These are phyloP conservation scores for Brachionichthys hirsutus DNA, from an alignment of 2,113 vertebrate genomes.

Conservation along the genomic window DNA sequence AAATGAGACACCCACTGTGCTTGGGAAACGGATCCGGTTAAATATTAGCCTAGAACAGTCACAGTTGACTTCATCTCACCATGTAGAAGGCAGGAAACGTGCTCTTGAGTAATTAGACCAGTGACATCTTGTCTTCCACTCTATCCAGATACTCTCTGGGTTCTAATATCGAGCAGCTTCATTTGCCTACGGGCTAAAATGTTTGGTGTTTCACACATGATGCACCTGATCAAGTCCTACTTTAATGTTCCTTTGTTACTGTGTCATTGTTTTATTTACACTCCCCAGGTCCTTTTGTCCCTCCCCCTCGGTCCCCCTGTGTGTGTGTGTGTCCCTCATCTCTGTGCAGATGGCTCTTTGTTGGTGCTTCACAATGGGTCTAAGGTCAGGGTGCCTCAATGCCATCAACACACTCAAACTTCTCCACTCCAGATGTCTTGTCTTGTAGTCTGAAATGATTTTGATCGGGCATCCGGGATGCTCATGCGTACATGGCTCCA, in stretches of 20 bases:
- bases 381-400: conserved; percentile 74
- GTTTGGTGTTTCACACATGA: conserved; percentile 10
- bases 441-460: conserved; percentile 27
- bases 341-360: conserved; percentile 84
- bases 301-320: conserved; percentile 46
- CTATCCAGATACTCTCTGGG: conserved; percentile 22
- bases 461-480: conserved; percentile 6
- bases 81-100: conserved; percentile 69
- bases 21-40: conserved; percentile 40
- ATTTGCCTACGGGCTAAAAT: conserved; percentile 13
- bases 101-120: conserved; percentile 67
- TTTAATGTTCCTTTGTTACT: conserved; percentile 25
- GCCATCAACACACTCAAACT: conserved; percentile 65
- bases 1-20: background rate
- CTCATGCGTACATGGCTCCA: conserved; percentile 17
- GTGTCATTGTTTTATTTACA: conserved; percentile 34
- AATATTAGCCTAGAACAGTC: conserved; percentile 53
- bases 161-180: conserved; percentile 17
- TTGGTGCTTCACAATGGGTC: conserved; percentile 78
- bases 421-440: conserved; percentile 66
- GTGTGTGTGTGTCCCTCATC: conserved; percentile 64
- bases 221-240: conserved; percentile 16
- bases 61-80: conserved; percentile 54
- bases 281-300: conserved; percentile 33
- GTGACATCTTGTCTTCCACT: conserved; percentile 57